Evolutionary conservation across 2,113 vertebrate genomes (phyloP).

Genomic region (Silurus asotus): DNA sequence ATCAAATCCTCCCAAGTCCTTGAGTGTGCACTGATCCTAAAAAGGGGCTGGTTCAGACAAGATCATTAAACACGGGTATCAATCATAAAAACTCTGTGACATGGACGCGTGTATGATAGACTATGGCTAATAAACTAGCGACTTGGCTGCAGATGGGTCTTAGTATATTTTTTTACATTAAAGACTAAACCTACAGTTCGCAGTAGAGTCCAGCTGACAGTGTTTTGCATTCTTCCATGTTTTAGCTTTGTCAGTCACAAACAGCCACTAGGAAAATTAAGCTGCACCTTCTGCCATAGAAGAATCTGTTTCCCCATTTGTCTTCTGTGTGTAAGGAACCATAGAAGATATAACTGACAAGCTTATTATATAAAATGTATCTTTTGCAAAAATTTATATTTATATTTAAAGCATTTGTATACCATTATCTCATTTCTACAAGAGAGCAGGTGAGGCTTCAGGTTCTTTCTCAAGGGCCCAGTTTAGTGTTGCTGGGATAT

Average conservation of each 20-base stretch:
- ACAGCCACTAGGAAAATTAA: slow-evolving; percentile 28
- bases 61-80: neutral
- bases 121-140: no score
- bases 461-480: no score
- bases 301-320: neutral
- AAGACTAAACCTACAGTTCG: slow-evolving; percentile 19
- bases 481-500: no score
- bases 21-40: neutral
- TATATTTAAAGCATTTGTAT: no score
- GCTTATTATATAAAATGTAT: no score
- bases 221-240: slow-evolving; percentile 18
- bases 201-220: neutral
- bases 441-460: no score
- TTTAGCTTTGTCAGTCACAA: slow-evolving; percentile 30
- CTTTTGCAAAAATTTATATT: no score
- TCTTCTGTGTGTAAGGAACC: no score
- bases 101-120: neutral
- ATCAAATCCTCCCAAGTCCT: neutral
- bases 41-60: neutral
- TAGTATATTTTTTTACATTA: neutral
- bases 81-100: neutral
- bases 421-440: no score
- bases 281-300: slow-evolving; percentile 3
- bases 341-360: neutral
- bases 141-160: neutral